These are phyloP conservation scores for Parascotia fuliginaria DNA, from an alignment of 2,888 invertebrate species.

Conservation along the genomic window DNA sequence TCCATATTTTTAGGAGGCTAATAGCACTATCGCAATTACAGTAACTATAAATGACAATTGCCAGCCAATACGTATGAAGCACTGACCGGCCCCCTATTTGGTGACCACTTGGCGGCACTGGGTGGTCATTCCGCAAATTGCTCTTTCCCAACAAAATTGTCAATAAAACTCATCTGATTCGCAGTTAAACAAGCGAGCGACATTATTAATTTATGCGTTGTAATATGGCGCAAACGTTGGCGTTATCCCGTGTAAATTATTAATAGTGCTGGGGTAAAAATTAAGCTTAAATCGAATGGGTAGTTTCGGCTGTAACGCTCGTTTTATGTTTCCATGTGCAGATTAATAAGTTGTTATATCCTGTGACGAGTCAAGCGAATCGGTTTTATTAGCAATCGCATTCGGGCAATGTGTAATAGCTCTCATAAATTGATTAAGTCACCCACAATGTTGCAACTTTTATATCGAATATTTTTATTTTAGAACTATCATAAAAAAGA, in stretches of 20 bases:
- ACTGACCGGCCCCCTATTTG: conserved; percentile 71
- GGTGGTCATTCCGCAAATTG: conserved; percentile 84
- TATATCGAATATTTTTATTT: conserved; percentile 17
- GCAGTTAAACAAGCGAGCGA: conserved; percentile 85
- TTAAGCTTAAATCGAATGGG: conserved; percentile 85
- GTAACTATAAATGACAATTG: conserved; percentile 68
- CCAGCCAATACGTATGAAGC: conserved; percentile 49
- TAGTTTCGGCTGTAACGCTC: conserved; percentile 80
- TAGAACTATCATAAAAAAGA: background rate
- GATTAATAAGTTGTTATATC: conserved; percentile 78
- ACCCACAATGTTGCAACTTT: conserved; percentile 23
- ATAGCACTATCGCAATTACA: conserved; percentile 61
- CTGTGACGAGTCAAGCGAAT: conserved; percentile 59
- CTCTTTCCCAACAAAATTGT: conserved; percentile 85
- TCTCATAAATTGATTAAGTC: conserved; percentile 37
- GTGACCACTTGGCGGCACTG: conserved; percentile 80
- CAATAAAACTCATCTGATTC: conserved; percentile 86
- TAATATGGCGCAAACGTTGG: conserved; percentile 84
- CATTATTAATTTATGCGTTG: conserved; percentile 86
- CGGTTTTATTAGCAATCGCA: conserved; percentile 55
- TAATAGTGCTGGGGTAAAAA: conserved; percentile 85
- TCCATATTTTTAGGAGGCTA: conserved; percentile 43
- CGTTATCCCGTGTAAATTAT: conserved; percentile 84
- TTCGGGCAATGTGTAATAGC: conserved; percentile 21
- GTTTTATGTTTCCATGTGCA: conserved; percentile 79